Evolutionary conservation across 2,113 vertebrate species (phyloP).

Genomic region (Seriola dumerili): DNA sequence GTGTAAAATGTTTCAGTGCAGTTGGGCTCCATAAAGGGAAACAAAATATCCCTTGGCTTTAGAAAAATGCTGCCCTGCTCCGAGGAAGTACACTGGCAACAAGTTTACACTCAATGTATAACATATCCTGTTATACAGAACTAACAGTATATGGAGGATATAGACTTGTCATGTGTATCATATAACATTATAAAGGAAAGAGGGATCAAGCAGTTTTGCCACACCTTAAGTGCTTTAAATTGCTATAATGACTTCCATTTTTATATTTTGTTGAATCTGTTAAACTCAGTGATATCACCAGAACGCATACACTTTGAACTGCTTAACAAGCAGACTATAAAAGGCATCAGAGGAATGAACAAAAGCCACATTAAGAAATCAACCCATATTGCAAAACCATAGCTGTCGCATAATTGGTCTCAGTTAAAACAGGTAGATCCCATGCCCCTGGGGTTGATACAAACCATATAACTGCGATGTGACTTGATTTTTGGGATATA

Average conservation of each 20-base stretch:
- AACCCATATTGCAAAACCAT: background rate
- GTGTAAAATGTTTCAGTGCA: constrained; percentile 12
- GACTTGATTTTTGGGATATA: background rate
- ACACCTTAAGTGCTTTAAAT: background rate
- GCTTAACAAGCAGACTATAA: background rate
- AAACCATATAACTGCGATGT: background rate
- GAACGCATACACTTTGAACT: background rate
- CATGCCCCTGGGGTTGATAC: background rate
- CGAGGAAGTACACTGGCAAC: background rate
- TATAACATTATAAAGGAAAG: background rate
- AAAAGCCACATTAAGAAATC: constrained; percentile 20
- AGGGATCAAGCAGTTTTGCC: background rate
- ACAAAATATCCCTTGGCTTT: background rate
- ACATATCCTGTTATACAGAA: background rate
- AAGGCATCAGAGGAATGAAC: background rate
- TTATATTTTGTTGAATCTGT: background rate
- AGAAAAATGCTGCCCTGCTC: background rate
- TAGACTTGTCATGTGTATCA: background rate
- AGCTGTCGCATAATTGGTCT: constrained; percentile 1
- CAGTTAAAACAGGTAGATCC: background rate
- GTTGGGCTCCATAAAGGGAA: constrained; percentile 6
- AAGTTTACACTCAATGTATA: background rate
- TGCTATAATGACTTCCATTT: background rate
- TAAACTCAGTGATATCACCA: background rate
- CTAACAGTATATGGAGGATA: background rate